Evolutionary conservation across 2,113 vertebrate genomes (phyloP).

Genomic region (Rhodinocichla rosea): DNA sequence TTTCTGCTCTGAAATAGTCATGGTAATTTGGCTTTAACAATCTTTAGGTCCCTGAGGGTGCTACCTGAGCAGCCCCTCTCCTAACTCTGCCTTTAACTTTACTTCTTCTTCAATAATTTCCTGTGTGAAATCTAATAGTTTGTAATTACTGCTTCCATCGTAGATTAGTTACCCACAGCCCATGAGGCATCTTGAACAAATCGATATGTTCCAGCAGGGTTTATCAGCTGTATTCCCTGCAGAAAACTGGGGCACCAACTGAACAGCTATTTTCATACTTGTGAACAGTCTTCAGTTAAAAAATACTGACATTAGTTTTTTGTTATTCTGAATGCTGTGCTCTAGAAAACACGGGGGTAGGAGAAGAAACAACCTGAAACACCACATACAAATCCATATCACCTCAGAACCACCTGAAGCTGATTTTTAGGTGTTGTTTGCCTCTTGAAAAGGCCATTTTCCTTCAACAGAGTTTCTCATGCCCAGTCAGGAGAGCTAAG

Average conservation of each 20-base stretch:
- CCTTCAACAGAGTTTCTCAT: neutral
- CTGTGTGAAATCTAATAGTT: neutral
- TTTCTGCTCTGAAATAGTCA: neutral
- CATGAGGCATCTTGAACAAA: neutral
- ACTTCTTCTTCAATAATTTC: neutral
- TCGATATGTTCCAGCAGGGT: rapidly evolving
- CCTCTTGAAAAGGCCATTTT: neutral
- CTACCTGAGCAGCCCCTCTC: neutral
- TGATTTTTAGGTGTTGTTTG: neutral
- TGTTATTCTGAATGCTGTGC: neutral
- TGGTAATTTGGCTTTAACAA: neutral
- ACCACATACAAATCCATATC: neutral
- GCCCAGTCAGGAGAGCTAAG: neutral
- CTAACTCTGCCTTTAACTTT: neutral
- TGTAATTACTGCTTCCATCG: neutral
- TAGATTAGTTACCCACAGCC: neutral
- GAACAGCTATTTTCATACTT: neutral
- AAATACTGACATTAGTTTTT: neutral
- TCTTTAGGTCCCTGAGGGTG: neutral
- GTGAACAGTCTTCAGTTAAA: neutral
- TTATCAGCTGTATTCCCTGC: neutral
- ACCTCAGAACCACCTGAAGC: neutral
- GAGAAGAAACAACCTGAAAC: neutral
- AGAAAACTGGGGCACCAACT: neutral
- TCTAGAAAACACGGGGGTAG: neutral